A percentile compares a stretch with the other conserved stretches of the same genome.
Evolutionary conservation across 1,140 invertebrate species (phyloP).

Genomic region (Stenopsyche tienmushanensis): DNA sequence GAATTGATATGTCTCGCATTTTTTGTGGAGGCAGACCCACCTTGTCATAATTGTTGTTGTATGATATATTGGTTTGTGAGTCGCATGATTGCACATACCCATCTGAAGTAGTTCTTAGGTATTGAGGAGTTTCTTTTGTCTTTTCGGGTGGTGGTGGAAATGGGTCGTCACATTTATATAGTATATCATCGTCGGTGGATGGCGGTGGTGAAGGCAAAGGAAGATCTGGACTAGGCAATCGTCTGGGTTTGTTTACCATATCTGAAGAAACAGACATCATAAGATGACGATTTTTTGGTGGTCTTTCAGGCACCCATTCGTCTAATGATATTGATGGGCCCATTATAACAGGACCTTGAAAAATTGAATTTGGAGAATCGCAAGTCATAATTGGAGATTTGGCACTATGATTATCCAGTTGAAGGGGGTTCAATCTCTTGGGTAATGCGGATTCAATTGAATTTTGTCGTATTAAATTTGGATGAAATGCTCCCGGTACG

Average conservation of each 20-base stretch:
- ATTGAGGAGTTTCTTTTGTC: constrained; percentile 25
- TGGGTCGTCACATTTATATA: constrained; percentile 67
- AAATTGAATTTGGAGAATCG: constrained; percentile 36
- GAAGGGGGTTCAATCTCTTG: constrained; percentile 3
- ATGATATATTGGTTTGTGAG: constrained; percentile 11
- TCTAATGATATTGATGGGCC: constrained; percentile 66
- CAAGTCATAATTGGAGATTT: constrained; percentile 6
- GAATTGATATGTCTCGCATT: constrained; percentile 41
- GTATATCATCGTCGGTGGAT: constrained; percentile 59
- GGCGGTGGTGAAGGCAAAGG: constrained; percentile 69
- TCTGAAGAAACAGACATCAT: constrained; percentile 57
- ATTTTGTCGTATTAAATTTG: constrained; percentile 10
- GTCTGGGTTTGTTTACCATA: constrained; percentile 49
- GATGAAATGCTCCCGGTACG: neutral
- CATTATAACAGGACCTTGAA: constrained; percentile 61
- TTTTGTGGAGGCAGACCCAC: neutral
- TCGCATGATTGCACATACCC: constrained; percentile 19
- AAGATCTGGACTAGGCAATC: constrained; percentile 69
- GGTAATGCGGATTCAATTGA: neutral
- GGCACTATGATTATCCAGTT: neutral
- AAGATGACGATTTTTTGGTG: constrained; percentile 70
- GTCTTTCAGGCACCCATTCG: constrained; percentile 70
- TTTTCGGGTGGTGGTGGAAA: constrained; percentile 66
- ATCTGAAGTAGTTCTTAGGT: constrained; percentile 10
- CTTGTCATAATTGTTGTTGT: neutral